Evolutionary conservation across 2,113 vertebrate genomes (phyloP).

Genomic region (Aptenodytes patagonicus): DNA sequence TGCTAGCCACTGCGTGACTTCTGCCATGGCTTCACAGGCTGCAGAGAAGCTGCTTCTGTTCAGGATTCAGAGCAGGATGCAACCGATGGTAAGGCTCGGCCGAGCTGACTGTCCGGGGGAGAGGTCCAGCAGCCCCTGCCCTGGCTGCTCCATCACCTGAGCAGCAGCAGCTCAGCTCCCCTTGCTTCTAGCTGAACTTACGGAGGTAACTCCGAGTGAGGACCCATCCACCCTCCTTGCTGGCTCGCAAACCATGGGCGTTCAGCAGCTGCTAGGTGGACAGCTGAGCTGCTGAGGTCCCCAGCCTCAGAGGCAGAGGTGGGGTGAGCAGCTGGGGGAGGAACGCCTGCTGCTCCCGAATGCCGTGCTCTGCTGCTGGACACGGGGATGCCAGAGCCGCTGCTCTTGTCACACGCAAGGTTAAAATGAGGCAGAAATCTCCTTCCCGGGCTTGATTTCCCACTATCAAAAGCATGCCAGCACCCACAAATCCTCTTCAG

Average conservation of each 20-base stretch:
- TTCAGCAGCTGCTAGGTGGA: neutral
- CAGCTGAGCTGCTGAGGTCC: neutral
- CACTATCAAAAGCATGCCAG: accelerated
- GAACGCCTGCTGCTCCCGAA: neutral
- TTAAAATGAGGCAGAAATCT: neutral
- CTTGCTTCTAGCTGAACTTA: neutral
- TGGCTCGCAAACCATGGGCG: neutral
- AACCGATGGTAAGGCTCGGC: accelerated
- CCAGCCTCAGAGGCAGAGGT: neutral
- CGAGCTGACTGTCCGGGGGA: accelerated
- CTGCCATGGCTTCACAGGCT: neutral
- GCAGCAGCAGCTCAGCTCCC: neutral
- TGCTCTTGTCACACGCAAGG: neutral
- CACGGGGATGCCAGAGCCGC: neutral
- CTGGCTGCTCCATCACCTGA: neutral
- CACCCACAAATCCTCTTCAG: neutral
- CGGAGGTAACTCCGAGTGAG: neutral
- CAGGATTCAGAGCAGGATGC: neutral
- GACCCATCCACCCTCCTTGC: neutral
- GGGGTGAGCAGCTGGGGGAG: neutral
- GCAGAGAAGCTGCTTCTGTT: neutral
- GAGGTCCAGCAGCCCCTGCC: neutral
- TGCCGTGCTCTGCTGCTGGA: neutral
- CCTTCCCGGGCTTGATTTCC: neutral
- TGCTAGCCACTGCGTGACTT: neutral